A percentile compares a stretch with the other conserved stretches of the same genome.
Evolutionary conservation across 2,888 invertebrate species (phyloP).

Genomic region (Polymixis flavicincta): DNA sequence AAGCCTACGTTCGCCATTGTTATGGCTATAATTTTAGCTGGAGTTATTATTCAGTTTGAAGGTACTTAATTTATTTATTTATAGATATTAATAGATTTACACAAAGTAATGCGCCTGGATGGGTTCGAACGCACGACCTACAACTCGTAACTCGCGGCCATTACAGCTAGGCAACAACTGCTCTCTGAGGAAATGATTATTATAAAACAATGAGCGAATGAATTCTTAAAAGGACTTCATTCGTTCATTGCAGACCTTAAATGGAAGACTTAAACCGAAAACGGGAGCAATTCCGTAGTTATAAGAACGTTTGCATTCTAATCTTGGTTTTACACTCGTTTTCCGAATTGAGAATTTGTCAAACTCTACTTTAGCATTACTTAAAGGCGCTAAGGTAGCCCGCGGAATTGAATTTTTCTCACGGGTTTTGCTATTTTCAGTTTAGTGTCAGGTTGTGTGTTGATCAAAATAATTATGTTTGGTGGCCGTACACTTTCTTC

Average conservation of each 20-base stretch:
- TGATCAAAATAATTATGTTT: no score
- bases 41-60: slow-evolving; percentile 71
- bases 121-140: no score
- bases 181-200: no score
- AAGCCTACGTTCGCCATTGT: slow-evolving; percentile 61
- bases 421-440: neutral
- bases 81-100: no score
- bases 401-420: neutral
- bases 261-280: neutral
- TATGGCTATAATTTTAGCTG: slow-evolving; percentile 59
- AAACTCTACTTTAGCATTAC: neutral
- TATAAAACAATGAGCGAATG: no score
- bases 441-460: no score
- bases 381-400: neutral
- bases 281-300: neutral
- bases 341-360: neutral
- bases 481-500: no score
- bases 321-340: no score
- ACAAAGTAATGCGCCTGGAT: no score
- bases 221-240: neutral
- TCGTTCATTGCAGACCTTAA: neutral
- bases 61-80: slow-evolving; percentile 56
- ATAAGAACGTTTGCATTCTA: no score
- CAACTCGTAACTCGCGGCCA: no score
- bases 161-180: no score